phyloP scores from a whole-genome alignment of 92 coral and sea anemone species.

The Virgularia gustaviana region DNA sequence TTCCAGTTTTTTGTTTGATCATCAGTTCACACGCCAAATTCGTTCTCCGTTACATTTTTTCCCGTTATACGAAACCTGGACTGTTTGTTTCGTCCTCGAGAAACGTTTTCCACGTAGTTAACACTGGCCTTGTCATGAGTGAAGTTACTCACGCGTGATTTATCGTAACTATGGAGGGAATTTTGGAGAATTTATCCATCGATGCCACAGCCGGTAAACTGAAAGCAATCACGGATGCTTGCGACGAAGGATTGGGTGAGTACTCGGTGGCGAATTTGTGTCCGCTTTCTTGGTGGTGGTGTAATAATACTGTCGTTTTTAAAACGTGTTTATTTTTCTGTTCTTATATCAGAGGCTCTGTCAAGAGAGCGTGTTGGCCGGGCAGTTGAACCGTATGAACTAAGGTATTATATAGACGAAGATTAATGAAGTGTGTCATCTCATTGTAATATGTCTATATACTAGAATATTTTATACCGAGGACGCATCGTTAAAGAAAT shows the following conservation, averaged over 20 bases:
- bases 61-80: too few species aligned
- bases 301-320: too few species aligned
- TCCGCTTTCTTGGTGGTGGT: too few species aligned
- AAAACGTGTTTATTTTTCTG: not conserved
- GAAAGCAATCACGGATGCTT: constrained; percentile 86
- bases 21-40: too few species aligned
- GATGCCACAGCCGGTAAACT: constrained; percentile 98
- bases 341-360: constrained; percentile 66
- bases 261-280: not conserved
- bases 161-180: constrained; percentile 70
- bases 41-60: too few species aligned
- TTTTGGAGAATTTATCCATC: constrained; percentile 69
- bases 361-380: constrained; percentile 77
- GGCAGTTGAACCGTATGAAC: constrained; percentile 76
- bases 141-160: too few species aligned
- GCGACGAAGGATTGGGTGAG: constrained; percentile 91
- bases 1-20: too few species aligned
- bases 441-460: not conserved
- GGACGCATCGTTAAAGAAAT: too few species aligned
- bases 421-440: constrained; percentile 30
- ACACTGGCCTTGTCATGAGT: too few species aligned
- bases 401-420: constrained; percentile 62
- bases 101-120: too few species aligned
- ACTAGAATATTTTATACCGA: not conserved
- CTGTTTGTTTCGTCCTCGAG: too few species aligned